A percentile compares a stretch with the other conserved stretches of the same genome.
phyloP scores from a whole-genome alignment of 1,140 invertebrate genomes.

The Atopsyche davidsoni region DNA sequence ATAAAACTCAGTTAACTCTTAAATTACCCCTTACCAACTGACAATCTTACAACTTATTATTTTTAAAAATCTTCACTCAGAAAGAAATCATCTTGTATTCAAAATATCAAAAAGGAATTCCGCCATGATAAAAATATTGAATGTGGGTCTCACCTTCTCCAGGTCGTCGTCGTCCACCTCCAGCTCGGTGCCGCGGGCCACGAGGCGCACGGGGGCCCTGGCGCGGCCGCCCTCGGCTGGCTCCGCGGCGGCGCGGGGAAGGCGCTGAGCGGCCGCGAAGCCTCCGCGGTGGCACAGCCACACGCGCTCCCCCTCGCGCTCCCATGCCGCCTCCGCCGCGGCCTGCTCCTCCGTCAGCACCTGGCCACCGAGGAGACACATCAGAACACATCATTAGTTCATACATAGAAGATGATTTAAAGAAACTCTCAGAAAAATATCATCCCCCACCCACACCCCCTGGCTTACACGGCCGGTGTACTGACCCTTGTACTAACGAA shows the following conservation, averaged over 20 bases:
- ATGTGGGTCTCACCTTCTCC: constrained; percentile 68
- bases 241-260: constrained; percentile 40
- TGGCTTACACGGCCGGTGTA: too few relatives aligned
- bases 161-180: constrained; percentile 89
- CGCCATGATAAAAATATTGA: too few relatives aligned
- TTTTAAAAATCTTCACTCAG: too few relatives aligned
- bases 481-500: too few relatives aligned
- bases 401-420: too few relatives aligned
- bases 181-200: constrained; percentile 70
- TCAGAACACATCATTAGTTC: neutral
- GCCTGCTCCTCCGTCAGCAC: constrained; percentile 76
- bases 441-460: neutral
- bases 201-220: constrained; percentile 66
- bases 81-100: too few relatives aligned
- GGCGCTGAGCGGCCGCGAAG: constrained; percentile 72
- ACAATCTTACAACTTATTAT: too few relatives aligned
- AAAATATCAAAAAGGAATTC: too few relatives aligned
- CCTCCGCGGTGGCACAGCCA: constrained; percentile 89
- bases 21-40: too few relatives aligned
- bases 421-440: neutral
- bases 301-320: constrained; percentile 71
- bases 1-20: too few relatives aligned
- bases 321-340: constrained; percentile 63
- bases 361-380: constrained; percentile 49
- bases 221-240: constrained; percentile 37